Evolutionary conservation across 2,113 vertebrate species (phyloP).

Genomic region (Mormyrus lacerda): DNA sequence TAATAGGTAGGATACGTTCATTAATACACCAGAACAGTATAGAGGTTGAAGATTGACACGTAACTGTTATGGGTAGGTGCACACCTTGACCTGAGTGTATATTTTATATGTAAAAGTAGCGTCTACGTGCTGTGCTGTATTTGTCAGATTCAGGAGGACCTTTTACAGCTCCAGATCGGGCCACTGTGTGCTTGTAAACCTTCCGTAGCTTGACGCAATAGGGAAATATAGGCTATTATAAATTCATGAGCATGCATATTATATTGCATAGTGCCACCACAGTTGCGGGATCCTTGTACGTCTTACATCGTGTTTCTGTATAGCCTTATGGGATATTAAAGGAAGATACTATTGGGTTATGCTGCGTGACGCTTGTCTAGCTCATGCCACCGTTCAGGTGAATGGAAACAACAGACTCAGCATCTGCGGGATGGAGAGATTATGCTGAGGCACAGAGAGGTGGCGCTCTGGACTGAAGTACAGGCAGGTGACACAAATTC

Average conservation of each 20-base stretch:
- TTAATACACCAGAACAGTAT: not conserved
- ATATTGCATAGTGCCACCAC: not conserved
- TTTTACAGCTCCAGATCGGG: not conserved
- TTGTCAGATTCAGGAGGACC: not conserved
- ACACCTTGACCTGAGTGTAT: not conserved
- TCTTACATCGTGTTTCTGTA: not conserved
- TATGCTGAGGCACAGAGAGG: not conserved
- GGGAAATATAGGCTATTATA: not conserved
- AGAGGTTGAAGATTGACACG: not conserved
- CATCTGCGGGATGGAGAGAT: constrained; percentile 21
- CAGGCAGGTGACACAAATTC: not conserved
- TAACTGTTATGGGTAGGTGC: not conserved
- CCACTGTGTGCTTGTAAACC: not conserved
- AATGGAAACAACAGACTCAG: constrained; percentile 36
- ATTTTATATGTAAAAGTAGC: not conserved
- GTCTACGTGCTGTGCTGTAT: not conserved
- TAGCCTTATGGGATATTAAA: constrained; percentile 3
- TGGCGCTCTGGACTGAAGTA: not conserved
- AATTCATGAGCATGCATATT: not conserved
- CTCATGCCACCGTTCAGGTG: not conserved
- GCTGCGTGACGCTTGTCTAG: not conserved
- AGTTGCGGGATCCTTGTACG: not conserved
- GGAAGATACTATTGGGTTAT: constrained; percentile 9
- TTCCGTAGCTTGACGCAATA: not conserved
- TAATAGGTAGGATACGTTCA: not conserved